phyloP scores from a whole-genome alignment of 2,888 invertebrate genomes.

The Cenopis cana region DNA sequence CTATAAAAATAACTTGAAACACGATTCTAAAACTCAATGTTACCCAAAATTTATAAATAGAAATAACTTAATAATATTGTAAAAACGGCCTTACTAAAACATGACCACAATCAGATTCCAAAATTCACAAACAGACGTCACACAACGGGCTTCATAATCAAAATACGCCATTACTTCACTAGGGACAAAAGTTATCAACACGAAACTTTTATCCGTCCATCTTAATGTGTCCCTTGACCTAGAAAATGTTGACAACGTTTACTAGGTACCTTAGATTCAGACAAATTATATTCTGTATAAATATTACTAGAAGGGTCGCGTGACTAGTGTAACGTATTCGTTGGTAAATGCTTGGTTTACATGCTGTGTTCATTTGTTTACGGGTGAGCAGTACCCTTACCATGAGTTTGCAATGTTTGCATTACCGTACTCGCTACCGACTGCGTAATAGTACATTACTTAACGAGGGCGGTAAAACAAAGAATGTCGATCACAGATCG shows the following conservation, averaged over 20 bases:
- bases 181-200: slow-evolving; percentile 17
- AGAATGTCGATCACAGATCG: too few relatives aligned
- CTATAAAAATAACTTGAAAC: not conserved
- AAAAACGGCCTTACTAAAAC: not conserved
- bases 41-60: not conserved
- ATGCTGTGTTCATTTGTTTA: slow-evolving; percentile 32
- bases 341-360: slow-evolving; percentile 32
- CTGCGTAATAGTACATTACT: too few relatives aligned
- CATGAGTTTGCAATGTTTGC: too few relatives aligned
- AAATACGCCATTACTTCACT: slow-evolving; percentile 11
- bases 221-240: slow-evolving; percentile 53
- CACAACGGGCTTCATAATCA: not conserved
- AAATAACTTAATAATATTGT: not conserved
- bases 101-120: slow-evolving; percentile 4
- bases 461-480: too few relatives aligned
- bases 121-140: not conserved
- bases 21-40: not conserved
- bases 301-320: slow-evolving; percentile 26
- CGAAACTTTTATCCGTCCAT: slow-evolving; percentile 46
- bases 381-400: slow-evolving; percentile 3
- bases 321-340: slow-evolving; percentile 30
- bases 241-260: slow-evolving; percentile 42
- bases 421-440: too few relatives aligned
- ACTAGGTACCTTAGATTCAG: slow-evolving; percentile 1
- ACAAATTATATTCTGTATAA: slow-evolving; percentile 16